phyloP scores from a whole-genome alignment of 2,888 invertebrate genomes.

The Caenorhabditis becei region DNA sequence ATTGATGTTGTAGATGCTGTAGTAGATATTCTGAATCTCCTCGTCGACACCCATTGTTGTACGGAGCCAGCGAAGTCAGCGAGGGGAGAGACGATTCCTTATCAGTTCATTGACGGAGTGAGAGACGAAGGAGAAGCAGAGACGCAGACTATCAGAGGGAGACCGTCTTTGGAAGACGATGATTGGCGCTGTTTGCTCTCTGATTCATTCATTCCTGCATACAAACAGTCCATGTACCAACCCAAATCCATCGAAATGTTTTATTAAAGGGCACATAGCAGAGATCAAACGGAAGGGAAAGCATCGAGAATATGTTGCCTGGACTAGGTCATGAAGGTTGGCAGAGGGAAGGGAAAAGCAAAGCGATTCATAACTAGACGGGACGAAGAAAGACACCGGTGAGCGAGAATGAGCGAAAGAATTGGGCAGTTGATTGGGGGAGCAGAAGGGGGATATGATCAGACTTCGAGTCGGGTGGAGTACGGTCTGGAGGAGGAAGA shows the following conservation, averaged over 20 bases:
- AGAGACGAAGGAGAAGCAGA: slow-evolving; percentile 7
- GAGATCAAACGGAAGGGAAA: slow-evolving; percentile 18
- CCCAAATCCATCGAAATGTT: neutral
- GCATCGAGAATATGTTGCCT: slow-evolving; percentile 44
- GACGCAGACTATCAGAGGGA: neutral
- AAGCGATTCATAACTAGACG: slow-evolving; percentile 7
- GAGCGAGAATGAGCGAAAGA: slow-evolving; percentile 56
- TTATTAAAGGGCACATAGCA: slow-evolving; percentile 37
- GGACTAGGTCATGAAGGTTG: slow-evolving; percentile 48
- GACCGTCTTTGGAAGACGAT: neutral
- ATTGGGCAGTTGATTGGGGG: slow-evolving; percentile 22
- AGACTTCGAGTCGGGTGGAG: slow-evolving; percentile 54
- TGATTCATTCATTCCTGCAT: slow-evolving; percentile 39
- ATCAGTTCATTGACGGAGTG: slow-evolving; percentile 48
- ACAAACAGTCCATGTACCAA: neutral
- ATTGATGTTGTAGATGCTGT: slow-evolving; percentile 66
- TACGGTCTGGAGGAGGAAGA: slow-evolving; percentile 33
- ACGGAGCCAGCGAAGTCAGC: slow-evolving; percentile 1
- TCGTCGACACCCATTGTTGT: slow-evolving; percentile 65
- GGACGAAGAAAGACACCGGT: slow-evolving; percentile 32
- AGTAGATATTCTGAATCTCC: slow-evolving; percentile 67
- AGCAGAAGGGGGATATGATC: neutral
- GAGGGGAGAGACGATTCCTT: slow-evolving; percentile 26
- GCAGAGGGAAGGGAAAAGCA: slow-evolving; percentile 12
- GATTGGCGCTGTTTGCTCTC: slow-evolving; percentile 43